These are phyloP conservation scores for Struthidea cinerea DNA, from an alignment of 2,113 vertebrate species.

Conservation along the genomic window DNA sequence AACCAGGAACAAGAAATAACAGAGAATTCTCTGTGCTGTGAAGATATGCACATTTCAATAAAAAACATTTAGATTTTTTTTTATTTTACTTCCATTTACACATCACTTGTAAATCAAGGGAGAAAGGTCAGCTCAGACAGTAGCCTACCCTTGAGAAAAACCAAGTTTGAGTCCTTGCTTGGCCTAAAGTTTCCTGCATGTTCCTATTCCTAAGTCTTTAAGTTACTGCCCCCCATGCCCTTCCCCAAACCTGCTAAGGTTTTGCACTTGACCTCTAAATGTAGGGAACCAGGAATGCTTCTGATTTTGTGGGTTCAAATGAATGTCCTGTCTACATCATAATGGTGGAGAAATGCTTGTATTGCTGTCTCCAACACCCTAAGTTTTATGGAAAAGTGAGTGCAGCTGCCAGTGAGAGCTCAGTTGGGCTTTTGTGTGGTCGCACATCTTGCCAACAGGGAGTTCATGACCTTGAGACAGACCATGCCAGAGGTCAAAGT, in stretches of 20 bases:
- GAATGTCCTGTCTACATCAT: neutral
- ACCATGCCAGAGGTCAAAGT: neutral
- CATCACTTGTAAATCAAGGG: neutral
- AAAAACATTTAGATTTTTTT: neutral
- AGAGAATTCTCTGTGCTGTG: neutral
- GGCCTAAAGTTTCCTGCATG: neutral
- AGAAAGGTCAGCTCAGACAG: neutral
- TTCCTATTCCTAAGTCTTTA: neutral
- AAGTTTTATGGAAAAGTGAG: neutral
- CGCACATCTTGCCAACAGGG: neutral
- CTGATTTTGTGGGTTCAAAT: neutral
- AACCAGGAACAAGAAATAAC: neutral
- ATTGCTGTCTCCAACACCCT: neutral
- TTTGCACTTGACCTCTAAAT: neutral
- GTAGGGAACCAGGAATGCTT: neutral
- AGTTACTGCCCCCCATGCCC: accelerated
- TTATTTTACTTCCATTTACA: neutral
- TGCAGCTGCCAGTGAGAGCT: neutral
- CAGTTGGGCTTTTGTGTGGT: neutral
- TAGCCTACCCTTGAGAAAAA: neutral
- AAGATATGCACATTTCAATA: neutral
- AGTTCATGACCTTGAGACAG: neutral
- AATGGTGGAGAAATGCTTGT: neutral
- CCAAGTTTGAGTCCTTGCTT: neutral
- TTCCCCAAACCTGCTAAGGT: neutral